Percentiles rank a stretch among this genome's conserved stretches.
Conservation (phyloP, 2,113 vertebrate species). For the Gulo gulo region DNA sequence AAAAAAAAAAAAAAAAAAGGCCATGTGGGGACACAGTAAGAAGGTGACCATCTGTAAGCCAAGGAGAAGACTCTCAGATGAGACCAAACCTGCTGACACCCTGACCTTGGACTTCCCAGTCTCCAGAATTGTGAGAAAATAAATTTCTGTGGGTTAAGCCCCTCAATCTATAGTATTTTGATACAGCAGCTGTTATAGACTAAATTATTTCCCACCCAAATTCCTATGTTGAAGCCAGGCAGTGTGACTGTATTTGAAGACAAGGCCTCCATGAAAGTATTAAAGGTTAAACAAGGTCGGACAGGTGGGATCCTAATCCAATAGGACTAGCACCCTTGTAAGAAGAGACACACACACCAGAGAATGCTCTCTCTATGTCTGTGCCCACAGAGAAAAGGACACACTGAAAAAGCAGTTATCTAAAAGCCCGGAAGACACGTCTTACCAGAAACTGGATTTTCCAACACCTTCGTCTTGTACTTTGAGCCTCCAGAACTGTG, state of each 20-base stretch:
- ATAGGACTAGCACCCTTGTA: not conserved
- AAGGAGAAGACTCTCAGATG: not conserved
- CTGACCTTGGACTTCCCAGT: not conserved
- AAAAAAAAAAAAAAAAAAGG: not conserved
- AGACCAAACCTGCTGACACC: not conserved
- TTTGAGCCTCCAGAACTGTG: not conserved
- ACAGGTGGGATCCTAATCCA: not conserved
- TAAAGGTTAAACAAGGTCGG: not conserved
- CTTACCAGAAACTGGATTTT: not conserved
- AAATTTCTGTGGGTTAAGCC: not conserved
- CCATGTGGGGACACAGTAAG: not conserved
- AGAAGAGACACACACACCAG: not conserved
- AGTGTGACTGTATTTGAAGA: not conserved
- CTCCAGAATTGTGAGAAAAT: not conserved
- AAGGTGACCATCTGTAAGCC: not conserved
- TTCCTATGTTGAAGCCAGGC: not conserved
- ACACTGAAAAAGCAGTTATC: not conserved
- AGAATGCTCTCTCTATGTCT: not conserved
- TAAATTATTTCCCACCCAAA: not conserved
- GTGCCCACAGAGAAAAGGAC: not conserved
- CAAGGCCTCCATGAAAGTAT: not conserved
- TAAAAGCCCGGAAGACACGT: not conserved
- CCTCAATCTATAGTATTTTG: not conserved
- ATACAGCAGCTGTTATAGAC: not conserved
- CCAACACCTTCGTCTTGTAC: not conserved